These are phyloP conservation scores for Protobothrops flavoviridis DNA, from an alignment of 2,113 vertebrate species.

Conservation along the genomic window DNA sequence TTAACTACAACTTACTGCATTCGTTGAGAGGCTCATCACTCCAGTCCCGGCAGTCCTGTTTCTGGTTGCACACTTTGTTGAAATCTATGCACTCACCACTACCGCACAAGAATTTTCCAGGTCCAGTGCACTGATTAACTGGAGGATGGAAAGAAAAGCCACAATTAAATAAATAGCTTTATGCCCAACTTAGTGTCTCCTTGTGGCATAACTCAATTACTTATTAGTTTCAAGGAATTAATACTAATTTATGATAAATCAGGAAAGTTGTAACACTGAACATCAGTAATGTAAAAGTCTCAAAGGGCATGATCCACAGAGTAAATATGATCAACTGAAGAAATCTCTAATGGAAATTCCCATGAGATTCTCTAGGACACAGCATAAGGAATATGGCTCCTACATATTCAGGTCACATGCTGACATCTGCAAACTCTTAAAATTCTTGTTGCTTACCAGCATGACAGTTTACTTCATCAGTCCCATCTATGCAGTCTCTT, in stretches of 20 bases:
- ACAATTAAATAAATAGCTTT: not conserved
- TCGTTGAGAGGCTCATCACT: conserved; percentile 96
- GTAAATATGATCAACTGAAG: not conserved
- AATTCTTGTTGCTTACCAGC: conserved; percentile 70
- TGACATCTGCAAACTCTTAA: not conserved
- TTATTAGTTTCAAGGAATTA: not conserved
- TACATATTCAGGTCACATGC: not conserved
- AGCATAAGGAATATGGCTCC: too few relatives aligned
- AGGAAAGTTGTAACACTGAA: not conserved
- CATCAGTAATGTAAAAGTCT: not conserved
- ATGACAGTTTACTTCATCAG: conserved; percentile 89
- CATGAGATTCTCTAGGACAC: not conserved
- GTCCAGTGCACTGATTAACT: conserved; percentile 90
- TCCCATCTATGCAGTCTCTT: conserved; percentile 89
- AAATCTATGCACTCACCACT: conserved; percentile 94
- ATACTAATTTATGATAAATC: not conserved
- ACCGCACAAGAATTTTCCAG: conserved; percentile 93
- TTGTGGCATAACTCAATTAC: not conserved
- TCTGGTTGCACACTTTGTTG: conserved; percentile 91
- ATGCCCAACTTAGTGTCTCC: not conserved
- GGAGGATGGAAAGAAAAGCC: conserved; percentile 10
- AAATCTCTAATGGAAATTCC: not conserved
- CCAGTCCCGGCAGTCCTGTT: conserved; percentile 93
- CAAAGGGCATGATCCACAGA: not conserved
- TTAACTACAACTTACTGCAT: conserved; percentile 83